These are phyloP conservation scores for Haliclona indistincta DNA, from an alignment of 37 sponge, comb jelly and placozoan species.

Conservation along the genomic window DNA sequence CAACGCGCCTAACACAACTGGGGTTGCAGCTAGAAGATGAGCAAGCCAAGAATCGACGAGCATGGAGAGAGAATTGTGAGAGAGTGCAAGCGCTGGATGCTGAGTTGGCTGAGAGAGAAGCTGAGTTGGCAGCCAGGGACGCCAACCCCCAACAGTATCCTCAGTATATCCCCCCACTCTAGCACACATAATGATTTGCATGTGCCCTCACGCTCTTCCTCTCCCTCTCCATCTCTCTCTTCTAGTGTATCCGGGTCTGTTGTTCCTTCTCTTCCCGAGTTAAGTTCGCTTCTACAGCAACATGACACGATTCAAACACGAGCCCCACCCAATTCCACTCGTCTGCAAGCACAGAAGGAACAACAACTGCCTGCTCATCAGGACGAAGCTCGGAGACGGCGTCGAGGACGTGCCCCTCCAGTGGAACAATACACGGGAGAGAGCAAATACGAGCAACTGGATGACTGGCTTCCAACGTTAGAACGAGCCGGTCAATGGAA, in stretches of 20 bases:
- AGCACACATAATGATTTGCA: too few relatives aligned
- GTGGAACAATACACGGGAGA: constrained; percentile 40
- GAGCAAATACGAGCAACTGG: constrained; percentile 3
- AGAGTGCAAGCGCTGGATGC: not conserved
- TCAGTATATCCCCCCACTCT: too few relatives aligned
- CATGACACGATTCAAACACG: too few relatives aligned
- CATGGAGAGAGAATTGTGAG: not conserved
- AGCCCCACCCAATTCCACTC: too few relatives aligned
- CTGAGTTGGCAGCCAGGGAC: not conserved
- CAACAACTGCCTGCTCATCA: not conserved
- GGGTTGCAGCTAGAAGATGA: not conserved
- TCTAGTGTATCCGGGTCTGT: too few relatives aligned
- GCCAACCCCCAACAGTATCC: too few relatives aligned
- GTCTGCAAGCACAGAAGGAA: too few relatives aligned
- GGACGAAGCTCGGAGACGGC: not conserved
- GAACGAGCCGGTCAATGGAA: constrained; percentile 40
- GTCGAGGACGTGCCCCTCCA: constrained; percentile 38
- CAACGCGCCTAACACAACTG: not conserved
- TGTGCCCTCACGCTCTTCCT: too few relatives aligned
- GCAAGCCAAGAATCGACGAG: not conserved
- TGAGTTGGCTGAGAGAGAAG: not conserved
- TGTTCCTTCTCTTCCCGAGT: too few relatives aligned
- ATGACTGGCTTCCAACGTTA: constrained; percentile 41
- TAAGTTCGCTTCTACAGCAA: too few relatives aligned
- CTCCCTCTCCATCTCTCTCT: too few relatives aligned